These are phyloP conservation scores for Aromia moschata DNA, from an alignment of 2,888 invertebrate genomes.

Conservation along the genomic window DNA sequence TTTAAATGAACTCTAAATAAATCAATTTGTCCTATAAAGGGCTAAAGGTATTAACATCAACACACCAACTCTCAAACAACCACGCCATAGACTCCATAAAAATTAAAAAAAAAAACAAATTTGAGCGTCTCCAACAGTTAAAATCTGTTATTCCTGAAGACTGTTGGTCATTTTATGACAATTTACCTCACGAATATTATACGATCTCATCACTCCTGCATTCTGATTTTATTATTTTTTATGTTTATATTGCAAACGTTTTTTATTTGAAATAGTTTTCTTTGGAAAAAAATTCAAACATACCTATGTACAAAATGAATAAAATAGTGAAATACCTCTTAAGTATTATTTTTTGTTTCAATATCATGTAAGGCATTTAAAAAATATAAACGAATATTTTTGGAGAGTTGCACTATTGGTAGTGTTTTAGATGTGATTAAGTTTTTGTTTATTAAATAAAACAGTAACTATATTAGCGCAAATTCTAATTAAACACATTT, in stretches of 20 bases:
- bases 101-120: slow-evolving; percentile 7
- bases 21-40: slow-evolving; percentile 13
- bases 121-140: slow-evolving; percentile 24
- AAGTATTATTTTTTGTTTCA: background rate
- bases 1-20: slow-evolving; percentile 20
- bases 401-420: background rate
- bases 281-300: background rate
- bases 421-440: too few relatives aligned
- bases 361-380: background rate
- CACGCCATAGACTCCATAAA: slow-evolving; percentile 1
- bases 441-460: too few relatives aligned
- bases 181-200: background rate
- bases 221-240: too few relatives aligned
- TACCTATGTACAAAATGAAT: too few relatives aligned
- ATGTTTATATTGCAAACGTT: background rate
- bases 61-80: background rate
- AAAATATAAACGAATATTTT: background rate
- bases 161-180: slow-evolving; percentile 28
- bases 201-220: background rate
- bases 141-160: slow-evolving; percentile 18
- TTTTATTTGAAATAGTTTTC: background rate
- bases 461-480: too few relatives aligned
- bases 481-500: too few relatives aligned
- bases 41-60: background rate
- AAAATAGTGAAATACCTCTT: background rate